phyloP scores from a whole-genome alignment of 2,113 vertebrate genomes.

The Taurulus bubalis region DNA sequence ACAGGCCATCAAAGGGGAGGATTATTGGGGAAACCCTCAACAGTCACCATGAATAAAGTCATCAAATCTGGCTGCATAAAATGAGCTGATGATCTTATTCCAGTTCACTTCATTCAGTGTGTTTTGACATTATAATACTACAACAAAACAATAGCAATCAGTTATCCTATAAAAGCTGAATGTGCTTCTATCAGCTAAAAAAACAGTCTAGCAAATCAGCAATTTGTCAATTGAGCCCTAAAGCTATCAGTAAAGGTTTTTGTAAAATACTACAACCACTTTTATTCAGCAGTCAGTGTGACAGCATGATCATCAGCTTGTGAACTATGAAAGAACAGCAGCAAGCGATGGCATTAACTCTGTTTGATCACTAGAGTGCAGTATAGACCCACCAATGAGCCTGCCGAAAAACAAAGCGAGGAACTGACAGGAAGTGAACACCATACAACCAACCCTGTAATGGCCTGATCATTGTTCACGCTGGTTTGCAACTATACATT shows the following conservation, averaged over 20 bases:
- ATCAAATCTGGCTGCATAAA: not conserved
- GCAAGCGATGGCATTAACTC: not conserved
- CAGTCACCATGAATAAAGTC: no score
- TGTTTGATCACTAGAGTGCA: conserved; percentile 46
- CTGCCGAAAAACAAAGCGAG: not conserved
- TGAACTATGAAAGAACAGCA: not conserved
- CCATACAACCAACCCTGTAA: not conserved
- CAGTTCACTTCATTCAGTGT: not conserved
- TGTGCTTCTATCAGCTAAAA: not conserved
- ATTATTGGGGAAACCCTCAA: no score
- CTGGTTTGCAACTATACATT: not conserved
- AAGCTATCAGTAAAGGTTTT: not conserved
- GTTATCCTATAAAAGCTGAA: not conserved
- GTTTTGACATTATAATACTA: not conserved
- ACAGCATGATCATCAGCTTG: not conserved
- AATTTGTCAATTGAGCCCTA: no score
- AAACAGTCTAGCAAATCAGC: no score
- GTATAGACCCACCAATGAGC: conserved; percentile 12
- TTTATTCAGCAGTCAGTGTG: not conserved
- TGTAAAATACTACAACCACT: not conserved
- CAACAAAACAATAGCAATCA: not conserved
- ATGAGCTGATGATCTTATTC: not conserved
- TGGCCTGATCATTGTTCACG: not conserved
- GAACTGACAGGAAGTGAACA: not conserved
- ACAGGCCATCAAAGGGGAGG: no score